Evolutionary conservation across 2,888 invertebrate genomes (phyloP), one percentile per base, ranked within the genome.

Genomic region (Mellilla xanthometata): DNA sequence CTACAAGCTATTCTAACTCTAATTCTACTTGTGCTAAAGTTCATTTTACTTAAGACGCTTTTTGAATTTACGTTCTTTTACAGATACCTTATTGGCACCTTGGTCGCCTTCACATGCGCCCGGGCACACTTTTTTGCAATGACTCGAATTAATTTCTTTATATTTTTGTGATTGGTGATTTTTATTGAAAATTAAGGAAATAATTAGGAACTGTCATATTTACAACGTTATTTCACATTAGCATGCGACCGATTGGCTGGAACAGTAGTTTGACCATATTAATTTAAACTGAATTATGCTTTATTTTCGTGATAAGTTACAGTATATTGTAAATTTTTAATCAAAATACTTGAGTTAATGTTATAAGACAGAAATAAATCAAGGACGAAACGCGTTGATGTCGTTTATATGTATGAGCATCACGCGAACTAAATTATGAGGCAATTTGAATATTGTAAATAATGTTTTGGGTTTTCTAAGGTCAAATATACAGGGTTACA

Each of bases 81-180:
- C 23, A 12, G 9, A 42, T 27, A 12, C 22, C 33, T 29, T 52
- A 72, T 68, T 80, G 76, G 74, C 80, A 85, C 83, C 81, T 86
- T 74, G 76, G 68, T 86, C 69, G 80, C 86, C 86, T 85, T 86
- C 83, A 80, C 72, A 82, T 84, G 82, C 79, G 80, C 83, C 74
- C 66, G 81, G 82, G 80, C 80, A 69, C 62, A 72, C 54, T 84
- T 87, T 81, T 86, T 84, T 84, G 80, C 80, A 68, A 70, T 60
- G 63, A 64, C 65, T 73, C 56, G 61, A 73, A 77, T 78, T 65
- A 64, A 68, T 79, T 68, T 75, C 65, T 70, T 65, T 49, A 44
- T 62, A 63, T 45, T 57, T 15, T 65, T 67, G n/a, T 60, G 48
- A 57, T 58, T 54, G 40, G 48, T 55, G 58, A 46, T 38, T 53